A percentile compares a stretch with the other conserved stretches of the same genome.
phyloP scores from a whole-genome alignment of 2,113 vertebrate species.

The Bos javanicus region DNA sequence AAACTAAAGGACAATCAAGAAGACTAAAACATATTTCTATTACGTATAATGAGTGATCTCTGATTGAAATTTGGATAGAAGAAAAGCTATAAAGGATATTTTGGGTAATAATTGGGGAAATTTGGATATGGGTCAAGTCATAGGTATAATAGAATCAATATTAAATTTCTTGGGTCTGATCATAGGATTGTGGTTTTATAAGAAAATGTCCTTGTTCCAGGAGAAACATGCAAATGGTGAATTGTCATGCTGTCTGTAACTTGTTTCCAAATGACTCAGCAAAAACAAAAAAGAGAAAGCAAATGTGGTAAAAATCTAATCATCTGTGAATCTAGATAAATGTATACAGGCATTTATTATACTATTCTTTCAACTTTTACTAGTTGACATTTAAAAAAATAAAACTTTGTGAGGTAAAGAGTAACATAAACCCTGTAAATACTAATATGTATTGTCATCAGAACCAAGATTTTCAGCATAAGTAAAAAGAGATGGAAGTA shows the following conservation, averaged over 20 bases:
- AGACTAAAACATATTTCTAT: neutral
- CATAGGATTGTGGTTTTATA: neutral
- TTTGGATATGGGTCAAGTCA: neutral
- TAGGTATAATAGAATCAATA: neutral
- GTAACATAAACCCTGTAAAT: neutral
- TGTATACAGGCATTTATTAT: neutral
- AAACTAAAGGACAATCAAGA: neutral
- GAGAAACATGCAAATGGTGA: neutral
- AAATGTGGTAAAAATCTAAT: neutral
- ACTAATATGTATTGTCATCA: neutral
- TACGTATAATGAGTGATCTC: neutral
- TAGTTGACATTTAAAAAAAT: neutral
- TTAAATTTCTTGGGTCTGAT: neutral
- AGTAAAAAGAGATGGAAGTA: constrained; percentile 7
- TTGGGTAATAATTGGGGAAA: neutral
- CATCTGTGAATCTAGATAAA: constrained; percentile 8
- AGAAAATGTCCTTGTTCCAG: neutral
- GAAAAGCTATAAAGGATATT: neutral
- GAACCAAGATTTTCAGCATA: constrained; percentile 20
- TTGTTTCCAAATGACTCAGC: constrained; percentile 27
- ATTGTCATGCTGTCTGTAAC: neutral
- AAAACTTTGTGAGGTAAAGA: neutral
- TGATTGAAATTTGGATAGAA: neutral
- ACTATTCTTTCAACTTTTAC: neutral
- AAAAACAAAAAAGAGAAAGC: neutral